These are phyloP conservation scores for Zophobas morio DNA, from an alignment of 1,140 invertebrate genomes.

Conservation along the genomic window DNA sequence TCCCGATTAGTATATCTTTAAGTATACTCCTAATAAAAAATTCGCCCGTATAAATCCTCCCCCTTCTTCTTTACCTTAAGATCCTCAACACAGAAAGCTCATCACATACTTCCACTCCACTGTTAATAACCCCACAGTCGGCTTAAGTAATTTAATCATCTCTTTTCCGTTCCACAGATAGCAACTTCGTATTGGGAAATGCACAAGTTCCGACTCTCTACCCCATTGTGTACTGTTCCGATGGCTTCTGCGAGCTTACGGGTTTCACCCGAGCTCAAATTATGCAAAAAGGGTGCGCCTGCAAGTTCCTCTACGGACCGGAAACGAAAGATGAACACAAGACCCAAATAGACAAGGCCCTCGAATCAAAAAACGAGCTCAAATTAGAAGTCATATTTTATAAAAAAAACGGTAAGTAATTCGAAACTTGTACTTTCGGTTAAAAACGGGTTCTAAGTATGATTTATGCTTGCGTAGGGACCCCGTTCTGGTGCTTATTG, in stretches of 20 bases:
- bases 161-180: slow-evolving; percentile 80
- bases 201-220: slow-evolving; percentile 90
- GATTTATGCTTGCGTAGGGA: slow-evolving; percentile 74
- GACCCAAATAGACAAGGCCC: slow-evolving; percentile 88
- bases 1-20: no score
- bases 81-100: not conserved
- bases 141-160: slow-evolving; percentile 5
- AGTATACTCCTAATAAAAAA: no score
- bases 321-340: slow-evolving; percentile 93
- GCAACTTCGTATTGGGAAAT: slow-evolving; percentile 98
- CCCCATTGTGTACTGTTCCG: slow-evolving; percentile 98
- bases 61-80: not conserved
- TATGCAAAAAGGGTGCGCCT: slow-evolving; percentile 97
- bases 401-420: slow-evolving; percentile 91
- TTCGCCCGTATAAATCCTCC: no score
- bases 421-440: not conserved
- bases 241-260: slow-evolving; percentile 97
- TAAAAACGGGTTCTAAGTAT: slow-evolving; percentile 6
- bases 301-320: slow-evolving; percentile 94
- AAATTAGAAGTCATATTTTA: slow-evolving; percentile 96
- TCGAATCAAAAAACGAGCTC: slow-evolving; percentile 91
- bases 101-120: not conserved
- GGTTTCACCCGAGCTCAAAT: slow-evolving; percentile 94
- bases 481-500: slow-evolving; percentile 94
- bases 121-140: not conserved